Conservation (phyloP, 1,140 invertebrate species). For the Pomacea maculata region DNA sequence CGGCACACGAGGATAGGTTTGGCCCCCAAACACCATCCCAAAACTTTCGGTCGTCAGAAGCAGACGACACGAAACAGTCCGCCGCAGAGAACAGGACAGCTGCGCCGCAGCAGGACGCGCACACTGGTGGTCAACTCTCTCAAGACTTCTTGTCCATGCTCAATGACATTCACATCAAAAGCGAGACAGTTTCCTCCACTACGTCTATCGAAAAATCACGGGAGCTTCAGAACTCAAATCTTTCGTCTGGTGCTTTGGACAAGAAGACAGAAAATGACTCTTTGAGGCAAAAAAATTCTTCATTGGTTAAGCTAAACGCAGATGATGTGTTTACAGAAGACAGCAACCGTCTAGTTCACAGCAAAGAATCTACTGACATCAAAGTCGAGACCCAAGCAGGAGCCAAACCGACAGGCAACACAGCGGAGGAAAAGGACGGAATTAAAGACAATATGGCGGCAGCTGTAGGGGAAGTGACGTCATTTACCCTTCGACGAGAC, state of each 20-base stretch:
- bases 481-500: not conserved
- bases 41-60: too few species aligned
- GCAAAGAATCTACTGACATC: too few species aligned
- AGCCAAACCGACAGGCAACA: not conserved
- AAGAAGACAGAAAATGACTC: too few species aligned
- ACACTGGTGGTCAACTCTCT: not conserved
- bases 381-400: not conserved
- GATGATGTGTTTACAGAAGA: too few species aligned
- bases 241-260: too few species aligned
- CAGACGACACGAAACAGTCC: not conserved
- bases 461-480: not conserved
- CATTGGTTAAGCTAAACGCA: too few species aligned
- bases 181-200: not conserved
- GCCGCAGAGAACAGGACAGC: not conserved
- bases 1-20: not conserved
- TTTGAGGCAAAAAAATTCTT: too few species aligned
- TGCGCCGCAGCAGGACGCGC: not conserved
- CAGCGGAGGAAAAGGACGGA: not conserved
- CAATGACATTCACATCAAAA: constrained; percentile 11
- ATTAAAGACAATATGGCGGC: not conserved
- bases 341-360: too few species aligned
- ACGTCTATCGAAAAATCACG: too few species aligned
- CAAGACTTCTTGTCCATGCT: constrained; percentile 16
- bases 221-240: too few species aligned
- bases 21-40: not conserved